Conservation (phyloP, 2,888 invertebrate species). For the Eristalis pertinax region DNA sequence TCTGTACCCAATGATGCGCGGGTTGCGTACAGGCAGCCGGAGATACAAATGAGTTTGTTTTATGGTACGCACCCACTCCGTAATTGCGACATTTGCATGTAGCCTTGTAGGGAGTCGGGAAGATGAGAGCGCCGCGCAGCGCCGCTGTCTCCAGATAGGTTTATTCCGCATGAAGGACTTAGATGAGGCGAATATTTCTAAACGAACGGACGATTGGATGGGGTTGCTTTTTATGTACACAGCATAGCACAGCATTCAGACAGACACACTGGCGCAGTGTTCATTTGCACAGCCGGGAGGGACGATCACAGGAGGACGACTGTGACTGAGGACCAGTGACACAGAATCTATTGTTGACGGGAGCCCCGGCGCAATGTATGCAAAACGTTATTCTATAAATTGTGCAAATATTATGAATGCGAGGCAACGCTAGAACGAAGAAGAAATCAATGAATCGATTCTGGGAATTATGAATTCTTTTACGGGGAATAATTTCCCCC, state of each 20-base stretch:
- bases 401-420: slow-evolving; percentile 25
- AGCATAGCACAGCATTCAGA: background rate
- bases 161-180: slow-evolving; percentile 43
- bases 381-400: slow-evolving; percentile 15
- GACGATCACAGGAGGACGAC: slow-evolving; percentile 4
- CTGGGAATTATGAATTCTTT: slow-evolving; percentile 21
- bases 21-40: background rate
- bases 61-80: background rate
- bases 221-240: background rate
- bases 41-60: slow-evolving; percentile 2
- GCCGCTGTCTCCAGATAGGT: slow-evolving; percentile 26
- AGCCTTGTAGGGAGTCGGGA: background rate
- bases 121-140: slow-evolving; percentile 18
- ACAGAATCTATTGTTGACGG: slow-evolving; percentile 16
- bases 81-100: slow-evolving; percentile 30
- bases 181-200: slow-evolving; percentile 35
- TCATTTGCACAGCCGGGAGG: slow-evolving; percentile 19
- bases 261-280: slow-evolving; percentile 3
- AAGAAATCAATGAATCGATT: slow-evolving; percentile 48
- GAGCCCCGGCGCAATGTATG: slow-evolving; percentile 3
- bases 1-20: background rate
- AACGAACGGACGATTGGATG: background rate
- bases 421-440: too few species aligned
- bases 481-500: background rate
- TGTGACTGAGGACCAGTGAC: background rate